A percentile compares a stretch with the other conserved stretches of the same genome.
Evolutionary conservation across 2,888 invertebrate genomes (phyloP).

Genomic region (Ophraella communa): DNA sequence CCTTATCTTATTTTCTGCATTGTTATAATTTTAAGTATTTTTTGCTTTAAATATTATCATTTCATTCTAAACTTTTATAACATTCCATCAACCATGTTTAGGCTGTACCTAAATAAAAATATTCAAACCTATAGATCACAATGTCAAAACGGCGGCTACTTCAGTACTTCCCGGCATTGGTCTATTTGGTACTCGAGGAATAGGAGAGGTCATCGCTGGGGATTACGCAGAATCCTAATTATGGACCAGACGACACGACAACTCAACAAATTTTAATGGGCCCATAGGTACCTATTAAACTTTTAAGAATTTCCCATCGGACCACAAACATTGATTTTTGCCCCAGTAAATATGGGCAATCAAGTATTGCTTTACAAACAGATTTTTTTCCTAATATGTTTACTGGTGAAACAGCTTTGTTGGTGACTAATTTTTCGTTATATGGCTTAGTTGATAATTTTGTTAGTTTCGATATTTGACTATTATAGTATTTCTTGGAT

Average conservation of each 20-base stretch:
- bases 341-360: background rate
- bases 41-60: background rate
- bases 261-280: conserved; percentile 22
- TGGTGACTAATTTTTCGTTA: background rate
- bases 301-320: conserved; percentile 13
- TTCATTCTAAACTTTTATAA: background rate
- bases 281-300: conserved; percentile 27
- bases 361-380: background rate
- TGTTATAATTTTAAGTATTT: background rate
- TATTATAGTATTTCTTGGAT: too few relatives aligned
- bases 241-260: conserved; percentile 4
- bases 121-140: conserved; percentile 25
- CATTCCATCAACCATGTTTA: conserved; percentile 1
- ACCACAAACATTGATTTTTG: background rate
- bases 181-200: conserved; percentile 9
- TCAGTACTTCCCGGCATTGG: conserved; percentile 13
- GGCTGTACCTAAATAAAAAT: conserved; percentile 10
- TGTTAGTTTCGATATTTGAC: background rate
- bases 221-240: conserved; percentile 1
- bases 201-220: conserved; percentile 7
- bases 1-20: background rate
- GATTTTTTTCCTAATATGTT: background rate
- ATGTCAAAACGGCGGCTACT: conserved; percentile 6
- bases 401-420: background rate
- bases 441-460: background rate